phyloP scores from a whole-genome alignment of 2,113 vertebrate genomes.

The Athene noctua region DNA sequence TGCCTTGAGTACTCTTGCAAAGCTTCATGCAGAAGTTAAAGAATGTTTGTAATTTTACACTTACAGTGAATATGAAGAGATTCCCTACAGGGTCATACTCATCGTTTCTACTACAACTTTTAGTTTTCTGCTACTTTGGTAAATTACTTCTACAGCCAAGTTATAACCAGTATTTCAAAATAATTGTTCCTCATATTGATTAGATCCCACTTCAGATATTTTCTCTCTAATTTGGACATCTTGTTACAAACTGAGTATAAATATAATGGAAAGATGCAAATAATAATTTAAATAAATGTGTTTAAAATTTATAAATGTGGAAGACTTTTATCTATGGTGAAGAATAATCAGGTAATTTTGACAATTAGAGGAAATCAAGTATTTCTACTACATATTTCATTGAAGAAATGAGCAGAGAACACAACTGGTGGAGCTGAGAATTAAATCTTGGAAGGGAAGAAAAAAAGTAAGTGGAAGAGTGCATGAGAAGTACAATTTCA shows the following conservation, averaged over 20 bases:
- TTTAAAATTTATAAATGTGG: not conserved
- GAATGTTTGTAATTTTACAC: not conserved
- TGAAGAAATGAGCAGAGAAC: not conserved
- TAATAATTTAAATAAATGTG: not conserved
- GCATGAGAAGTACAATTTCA: not conserved
- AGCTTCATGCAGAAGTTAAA: not conserved
- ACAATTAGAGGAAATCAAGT: not conserved
- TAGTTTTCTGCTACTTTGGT: not conserved
- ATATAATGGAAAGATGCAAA: not conserved
- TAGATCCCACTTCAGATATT: not conserved
- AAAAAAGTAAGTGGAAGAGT: not conserved
- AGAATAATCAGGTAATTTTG: not conserved
- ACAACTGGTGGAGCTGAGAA: not conserved
- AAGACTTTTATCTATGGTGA: not conserved
- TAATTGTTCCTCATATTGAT: not conserved
- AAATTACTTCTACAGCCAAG: not conserved
- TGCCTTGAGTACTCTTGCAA: not conserved
- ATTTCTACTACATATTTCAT: not conserved
- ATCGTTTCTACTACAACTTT: not conserved
- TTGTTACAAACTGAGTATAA: not conserved
- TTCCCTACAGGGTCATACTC: not conserved
- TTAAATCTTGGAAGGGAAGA: not conserved
- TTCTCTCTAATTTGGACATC: not conserved
- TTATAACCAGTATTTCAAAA: not conserved
- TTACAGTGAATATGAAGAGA: not conserved